Conservation (phyloP, 2,797 vertebrate species). For the Otolemur crassicaudatus region DNA sequence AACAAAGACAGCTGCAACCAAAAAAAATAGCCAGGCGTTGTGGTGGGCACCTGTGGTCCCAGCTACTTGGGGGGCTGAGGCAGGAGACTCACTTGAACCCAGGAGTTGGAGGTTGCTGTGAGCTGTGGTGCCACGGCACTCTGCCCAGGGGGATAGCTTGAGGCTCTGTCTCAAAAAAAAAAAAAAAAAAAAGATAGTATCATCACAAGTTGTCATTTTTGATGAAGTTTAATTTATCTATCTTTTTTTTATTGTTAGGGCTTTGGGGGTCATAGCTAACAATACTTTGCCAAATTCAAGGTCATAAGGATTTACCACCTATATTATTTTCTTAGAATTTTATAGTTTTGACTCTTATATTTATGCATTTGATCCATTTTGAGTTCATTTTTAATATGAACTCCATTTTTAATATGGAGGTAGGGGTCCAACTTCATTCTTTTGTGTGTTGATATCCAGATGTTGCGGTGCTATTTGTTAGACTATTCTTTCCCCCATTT, state of each 20-base stretch:
- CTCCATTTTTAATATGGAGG: not conserved
- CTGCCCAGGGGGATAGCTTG: no score
- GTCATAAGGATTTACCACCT: not conserved
- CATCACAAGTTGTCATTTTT: not conserved
- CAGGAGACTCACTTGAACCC: no score
- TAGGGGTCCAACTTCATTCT: not conserved
- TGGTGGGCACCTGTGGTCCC: no score
- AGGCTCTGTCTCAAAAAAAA: no score
- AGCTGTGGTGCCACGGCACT: no score
- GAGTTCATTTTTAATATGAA: not conserved
- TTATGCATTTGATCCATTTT: not conserved
- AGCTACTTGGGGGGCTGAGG: no score
- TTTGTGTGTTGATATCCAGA: not conserved
- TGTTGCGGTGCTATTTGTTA: not conserved
- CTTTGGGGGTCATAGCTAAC: not conserved
- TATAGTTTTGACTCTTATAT: not conserved
- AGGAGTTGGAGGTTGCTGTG: no score
- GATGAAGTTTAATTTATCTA: not conserved
- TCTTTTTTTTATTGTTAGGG: not conserved
- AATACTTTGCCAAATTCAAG: slow-evolving; percentile 20
- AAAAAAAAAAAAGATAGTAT: no score
- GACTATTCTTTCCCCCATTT: not conserved
- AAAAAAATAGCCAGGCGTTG: no score
- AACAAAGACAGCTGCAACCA: no score
- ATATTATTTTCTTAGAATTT: not conserved